Evolutionary conservation across 2,113 vertebrate genomes (phyloP).

Genomic region (Lophochroa leadbeateri): DNA sequence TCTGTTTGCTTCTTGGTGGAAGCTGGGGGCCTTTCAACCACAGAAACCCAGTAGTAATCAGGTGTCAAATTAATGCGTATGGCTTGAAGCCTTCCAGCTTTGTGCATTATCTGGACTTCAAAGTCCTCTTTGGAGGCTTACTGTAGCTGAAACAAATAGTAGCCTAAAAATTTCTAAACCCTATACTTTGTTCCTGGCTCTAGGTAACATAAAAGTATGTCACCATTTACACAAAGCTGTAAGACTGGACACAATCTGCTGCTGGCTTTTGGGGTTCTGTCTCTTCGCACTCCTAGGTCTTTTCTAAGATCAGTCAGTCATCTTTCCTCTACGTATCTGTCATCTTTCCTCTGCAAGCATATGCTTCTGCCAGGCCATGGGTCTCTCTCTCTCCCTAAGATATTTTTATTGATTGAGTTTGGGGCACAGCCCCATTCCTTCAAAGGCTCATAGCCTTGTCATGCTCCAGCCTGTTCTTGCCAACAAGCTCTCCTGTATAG

Average conservation of each 20-base stretch:
- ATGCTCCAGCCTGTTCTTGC: background rate
- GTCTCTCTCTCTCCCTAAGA: background rate
- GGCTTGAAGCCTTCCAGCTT: background rate
- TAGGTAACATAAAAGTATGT: background rate
- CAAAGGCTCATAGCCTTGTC: background rate
- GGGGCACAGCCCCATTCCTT: background rate
- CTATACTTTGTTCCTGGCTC: background rate
- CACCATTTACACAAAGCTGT: background rate
- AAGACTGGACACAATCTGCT: background rate
- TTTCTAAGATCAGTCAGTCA: background rate
- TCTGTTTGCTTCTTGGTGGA: background rate
- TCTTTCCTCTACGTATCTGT: background rate
- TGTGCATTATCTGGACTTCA: background rate
- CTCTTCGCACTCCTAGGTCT: background rate
- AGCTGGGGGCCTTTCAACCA: background rate
- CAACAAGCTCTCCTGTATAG: background rate
- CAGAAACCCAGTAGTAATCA: background rate
- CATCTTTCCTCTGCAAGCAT: background rate
- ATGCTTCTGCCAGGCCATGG: background rate
- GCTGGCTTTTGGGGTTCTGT: background rate
- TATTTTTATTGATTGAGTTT: background rate
- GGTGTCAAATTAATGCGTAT: background rate
- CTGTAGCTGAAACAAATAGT: background rate
- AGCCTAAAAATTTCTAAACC: background rate
- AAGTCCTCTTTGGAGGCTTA: background rate